A percentile compares a stretch with the other conserved stretches of the same genome.
Conservation (phyloP, 2,888 invertebrate genomes). For the Calephelis perditalis region DNA sequence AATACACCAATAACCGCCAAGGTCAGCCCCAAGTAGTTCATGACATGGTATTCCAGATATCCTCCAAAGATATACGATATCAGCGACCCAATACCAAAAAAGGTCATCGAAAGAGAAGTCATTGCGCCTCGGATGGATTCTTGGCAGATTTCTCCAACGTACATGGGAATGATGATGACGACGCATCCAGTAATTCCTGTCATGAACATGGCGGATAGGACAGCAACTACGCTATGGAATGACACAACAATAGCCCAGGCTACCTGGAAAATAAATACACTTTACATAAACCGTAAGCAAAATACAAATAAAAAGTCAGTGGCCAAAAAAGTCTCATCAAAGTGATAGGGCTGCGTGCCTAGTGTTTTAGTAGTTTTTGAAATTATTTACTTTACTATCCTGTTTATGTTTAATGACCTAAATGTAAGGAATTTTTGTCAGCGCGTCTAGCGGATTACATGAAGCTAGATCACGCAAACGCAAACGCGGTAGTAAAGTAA, state of each 20-base stretch:
- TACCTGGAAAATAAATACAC: slow-evolving; percentile 35
- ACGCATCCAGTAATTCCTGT: slow-evolving; percentile 35
- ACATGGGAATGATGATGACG: slow-evolving; percentile 38
- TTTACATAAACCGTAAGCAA: too few relatives aligned
- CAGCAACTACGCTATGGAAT: slow-evolving; percentile 43
- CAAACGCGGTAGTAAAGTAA: too few relatives aligned
- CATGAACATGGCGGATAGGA: slow-evolving; percentile 46
- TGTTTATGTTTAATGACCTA: too few relatives aligned
- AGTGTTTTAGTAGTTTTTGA: too few relatives aligned
- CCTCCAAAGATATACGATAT: slow-evolving; percentile 35
- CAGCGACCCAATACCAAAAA: slow-evolving; percentile 22
- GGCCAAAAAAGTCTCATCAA: neutral
- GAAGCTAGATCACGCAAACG: too few relatives aligned
- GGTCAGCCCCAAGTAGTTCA: slow-evolving; percentile 39
- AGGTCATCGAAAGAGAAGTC: slow-evolving; percentile 21
- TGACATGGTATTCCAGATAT: slow-evolving; percentile 37
- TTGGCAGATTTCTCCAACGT: slow-evolving; percentile 26
- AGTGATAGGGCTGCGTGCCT: too few relatives aligned
- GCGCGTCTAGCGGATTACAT: too few relatives aligned
- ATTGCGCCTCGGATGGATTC: slow-evolving; percentile 25
- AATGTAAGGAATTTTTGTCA: too few relatives aligned
- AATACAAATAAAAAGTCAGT: too few relatives aligned
- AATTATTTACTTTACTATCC: too few relatives aligned
- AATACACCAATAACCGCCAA: slow-evolving; percentile 34
- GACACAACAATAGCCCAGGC: slow-evolving; percentile 46